phyloP scores from a whole-genome alignment of 1,140 invertebrate species.

The Drosophila bifasciata region DNA sequence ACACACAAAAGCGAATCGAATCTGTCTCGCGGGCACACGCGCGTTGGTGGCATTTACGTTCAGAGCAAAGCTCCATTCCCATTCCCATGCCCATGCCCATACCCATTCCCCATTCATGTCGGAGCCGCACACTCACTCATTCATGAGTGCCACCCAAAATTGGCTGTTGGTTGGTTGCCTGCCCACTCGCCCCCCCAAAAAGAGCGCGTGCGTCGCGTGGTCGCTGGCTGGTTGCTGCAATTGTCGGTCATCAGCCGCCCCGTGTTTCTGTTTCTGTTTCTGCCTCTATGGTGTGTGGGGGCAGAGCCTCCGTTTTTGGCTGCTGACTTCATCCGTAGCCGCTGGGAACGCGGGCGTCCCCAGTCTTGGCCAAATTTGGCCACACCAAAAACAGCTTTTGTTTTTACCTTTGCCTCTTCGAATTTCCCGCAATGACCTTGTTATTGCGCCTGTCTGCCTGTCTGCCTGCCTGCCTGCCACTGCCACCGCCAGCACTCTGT shows the following conservation, averaged over 20 bases:
- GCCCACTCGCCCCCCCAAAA: slow-evolving; percentile 42
- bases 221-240: slow-evolving; percentile 57
- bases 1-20: slow-evolving; percentile 47
- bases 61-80: too few species aligned
- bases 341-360: slow-evolving; percentile 40
- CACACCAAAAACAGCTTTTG: slow-evolving; percentile 36
- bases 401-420: slow-evolving; percentile 53
- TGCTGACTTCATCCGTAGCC: slow-evolving; percentile 46
- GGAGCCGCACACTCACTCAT: slow-evolving; percentile 41
- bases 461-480: slow-evolving; percentile 27
- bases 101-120: too few species aligned
- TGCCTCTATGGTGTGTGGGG: too few species aligned
- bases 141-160: slow-evolving; percentile 78
- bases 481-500: slow-evolving; percentile 1
- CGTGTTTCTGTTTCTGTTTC: slow-evolving; percentile 28
- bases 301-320: slow-evolving; percentile 33
- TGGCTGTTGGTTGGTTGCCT: slow-evolving; percentile 56
- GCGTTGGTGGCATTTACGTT: slow-evolving; percentile 53
- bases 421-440: slow-evolving; percentile 76
- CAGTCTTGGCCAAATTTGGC: slow-evolving; percentile 50
- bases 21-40: slow-evolving; percentile 25
- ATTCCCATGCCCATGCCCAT: too few species aligned
- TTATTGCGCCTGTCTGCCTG: slow-evolving; percentile 47
- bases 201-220: slow-evolving; percentile 75
- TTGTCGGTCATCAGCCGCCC: slow-evolving; percentile 67